phyloP scores from a whole-genome alignment of 2,113 vertebrate species.

The Microcebus lehilahytsara region DNA sequence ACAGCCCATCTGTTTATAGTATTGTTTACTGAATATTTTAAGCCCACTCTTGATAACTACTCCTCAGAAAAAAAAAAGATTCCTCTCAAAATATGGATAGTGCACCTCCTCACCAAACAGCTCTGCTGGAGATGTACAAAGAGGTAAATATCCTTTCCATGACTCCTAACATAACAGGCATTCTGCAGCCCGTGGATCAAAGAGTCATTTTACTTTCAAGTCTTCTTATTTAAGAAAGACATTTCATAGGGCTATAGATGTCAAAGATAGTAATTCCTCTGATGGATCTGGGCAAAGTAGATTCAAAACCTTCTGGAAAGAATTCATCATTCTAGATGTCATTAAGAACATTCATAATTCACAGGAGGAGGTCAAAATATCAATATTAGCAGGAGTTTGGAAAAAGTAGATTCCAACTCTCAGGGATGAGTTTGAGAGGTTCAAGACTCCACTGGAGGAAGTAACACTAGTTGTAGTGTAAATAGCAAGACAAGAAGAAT shows the following conservation, averaged over 20 bases:
- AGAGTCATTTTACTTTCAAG: neutral
- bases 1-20: neutral
- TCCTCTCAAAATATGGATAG: neutral
- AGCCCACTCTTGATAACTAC: neutral
- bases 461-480: neutral
- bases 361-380: neutral
- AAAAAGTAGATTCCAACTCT: neutral
- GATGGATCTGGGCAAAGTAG: neutral
- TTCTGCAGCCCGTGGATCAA: neutral
- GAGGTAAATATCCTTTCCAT: neutral
- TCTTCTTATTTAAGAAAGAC: neutral
- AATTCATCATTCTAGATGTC: neutral
- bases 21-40: neutral
- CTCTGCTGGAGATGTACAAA: neutral
- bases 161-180: neutral
- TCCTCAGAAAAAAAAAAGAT: neutral
- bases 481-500: neutral
- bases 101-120: neutral
- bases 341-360: neutral
- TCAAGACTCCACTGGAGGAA: neutral
- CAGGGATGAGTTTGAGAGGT: neutral
- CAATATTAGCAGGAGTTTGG: neutral
- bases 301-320: neutral
- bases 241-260: neutral
- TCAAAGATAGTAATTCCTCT: neutral